phyloP scores from a whole-genome alignment of 2,113 vertebrate species.

The Stictonetta naevosa region DNA sequence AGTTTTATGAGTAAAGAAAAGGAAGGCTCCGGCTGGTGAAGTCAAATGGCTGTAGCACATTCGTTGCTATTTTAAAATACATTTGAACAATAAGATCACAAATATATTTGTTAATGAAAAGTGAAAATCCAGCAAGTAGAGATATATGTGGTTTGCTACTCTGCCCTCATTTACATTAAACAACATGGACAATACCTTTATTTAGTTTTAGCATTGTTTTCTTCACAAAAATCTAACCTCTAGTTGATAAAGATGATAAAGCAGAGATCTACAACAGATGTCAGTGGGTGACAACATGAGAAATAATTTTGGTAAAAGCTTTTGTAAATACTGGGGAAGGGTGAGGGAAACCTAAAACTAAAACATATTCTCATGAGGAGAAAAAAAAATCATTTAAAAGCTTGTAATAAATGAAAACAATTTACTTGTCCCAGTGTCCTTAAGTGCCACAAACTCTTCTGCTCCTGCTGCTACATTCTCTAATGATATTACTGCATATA shows the following conservation, averaged over 20 bases:
- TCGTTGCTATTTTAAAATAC: not conserved
- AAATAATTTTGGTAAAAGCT: slow-evolving; percentile 55
- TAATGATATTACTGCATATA: slow-evolving; percentile 95
- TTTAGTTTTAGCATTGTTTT: slow-evolving; percentile 61
- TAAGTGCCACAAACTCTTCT: slow-evolving; percentile 83
- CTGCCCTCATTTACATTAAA: slow-evolving; percentile 27
- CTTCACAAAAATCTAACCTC: slow-evolving; percentile 41
- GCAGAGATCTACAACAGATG: slow-evolving; percentile 41
- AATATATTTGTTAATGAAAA: not conserved
- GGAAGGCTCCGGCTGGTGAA: not conserved
- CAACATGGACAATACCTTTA: not conserved
- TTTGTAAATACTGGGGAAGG: slow-evolving; percentile 39
- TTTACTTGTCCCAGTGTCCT: slow-evolving; percentile 77
- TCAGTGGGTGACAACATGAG: slow-evolving; percentile 35
- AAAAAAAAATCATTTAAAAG: slow-evolving; percentile 72
- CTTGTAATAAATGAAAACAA: slow-evolving; percentile 81
- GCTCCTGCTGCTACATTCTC: slow-evolving; percentile 78
- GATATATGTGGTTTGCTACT: slow-evolving; percentile 35
- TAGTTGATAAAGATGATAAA: slow-evolving; percentile 62
- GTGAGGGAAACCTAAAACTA: slow-evolving; percentile 53
- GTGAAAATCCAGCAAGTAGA: slow-evolving; percentile 25
- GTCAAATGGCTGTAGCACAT: not conserved
- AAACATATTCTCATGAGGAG: slow-evolving; percentile 58
- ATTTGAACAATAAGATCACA: not conserved
- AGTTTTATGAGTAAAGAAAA: not conserved